Percentiles rank a stretch among this genome's conserved stretches.
Conservation (phyloP, 2,888 invertebrate species). For the Pollenia angustigena region DNA sequence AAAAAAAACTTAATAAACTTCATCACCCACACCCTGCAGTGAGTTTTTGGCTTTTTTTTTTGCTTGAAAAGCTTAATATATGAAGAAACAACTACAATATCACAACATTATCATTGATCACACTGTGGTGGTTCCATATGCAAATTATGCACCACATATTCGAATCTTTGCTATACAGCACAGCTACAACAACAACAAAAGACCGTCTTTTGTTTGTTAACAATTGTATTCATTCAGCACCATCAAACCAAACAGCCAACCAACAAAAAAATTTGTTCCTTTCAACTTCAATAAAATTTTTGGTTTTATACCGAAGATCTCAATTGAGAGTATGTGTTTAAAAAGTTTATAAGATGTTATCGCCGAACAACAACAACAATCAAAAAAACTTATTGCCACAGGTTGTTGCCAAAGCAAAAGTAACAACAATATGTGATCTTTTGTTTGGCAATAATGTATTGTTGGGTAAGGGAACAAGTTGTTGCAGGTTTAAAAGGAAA, state of each 20-base stretch:
- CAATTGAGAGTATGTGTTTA: conserved; percentile 72
- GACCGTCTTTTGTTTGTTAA: conserved; percentile 68
- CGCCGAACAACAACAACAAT: conserved; percentile 37
- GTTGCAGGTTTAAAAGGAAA: not conserved
- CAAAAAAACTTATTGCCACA: conserved; percentile 71
- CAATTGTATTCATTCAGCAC: conserved; percentile 61
- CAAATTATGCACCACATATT: conserved; percentile 78
- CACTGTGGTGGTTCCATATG: conserved; percentile 82
- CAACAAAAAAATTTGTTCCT: conserved; percentile 52
- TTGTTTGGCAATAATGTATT: conserved; percentile 31
- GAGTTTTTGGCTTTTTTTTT: conserved; percentile 50
- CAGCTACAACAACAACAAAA: conserved; percentile 24
- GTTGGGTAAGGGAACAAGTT: conserved; percentile 26
- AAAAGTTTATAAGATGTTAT: conserved; percentile 65
- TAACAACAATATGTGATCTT: conserved; percentile 72
- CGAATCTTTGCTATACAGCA: conserved; percentile 3
- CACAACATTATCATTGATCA: conserved; percentile 70
- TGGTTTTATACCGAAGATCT: conserved; percentile 70
- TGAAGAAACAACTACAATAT: conserved; percentile 42
- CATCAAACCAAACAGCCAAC: conserved; percentile 3
- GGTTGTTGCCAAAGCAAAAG: conserved; percentile 70
- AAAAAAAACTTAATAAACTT: conserved; percentile 66
- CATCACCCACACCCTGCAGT: conserved; percentile 80
- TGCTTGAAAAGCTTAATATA: conserved; percentile 44
- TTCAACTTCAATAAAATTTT: conserved; percentile 73